These are phyloP conservation scores for Cirrhinus molitorella DNA, from an alignment of 2,797 vertebrate genomes.

Conservation along the genomic window DNA sequence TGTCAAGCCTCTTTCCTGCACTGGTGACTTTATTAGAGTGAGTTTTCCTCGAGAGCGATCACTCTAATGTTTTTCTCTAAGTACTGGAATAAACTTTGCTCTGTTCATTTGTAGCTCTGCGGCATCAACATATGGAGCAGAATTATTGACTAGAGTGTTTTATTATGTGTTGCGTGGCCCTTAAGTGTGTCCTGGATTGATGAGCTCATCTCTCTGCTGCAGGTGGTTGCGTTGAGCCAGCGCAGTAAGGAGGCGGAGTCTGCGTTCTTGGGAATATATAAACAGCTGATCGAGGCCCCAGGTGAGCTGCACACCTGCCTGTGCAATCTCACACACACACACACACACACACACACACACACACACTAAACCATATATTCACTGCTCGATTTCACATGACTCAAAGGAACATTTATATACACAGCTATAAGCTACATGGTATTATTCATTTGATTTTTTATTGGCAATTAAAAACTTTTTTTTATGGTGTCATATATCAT, in stretches of 20 bases:
- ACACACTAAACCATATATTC: slow-evolving; percentile 41
- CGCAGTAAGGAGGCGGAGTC: slow-evolving; percentile 98
- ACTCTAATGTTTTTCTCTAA: slow-evolving; percentile 33
- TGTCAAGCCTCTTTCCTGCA: background rate
- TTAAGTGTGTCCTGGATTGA: slow-evolving; percentile 37
- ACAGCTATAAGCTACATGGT: background rate
- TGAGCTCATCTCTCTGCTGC: slow-evolving; percentile 64
- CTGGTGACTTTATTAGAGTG: slow-evolving; percentile 21
- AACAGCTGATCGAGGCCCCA: slow-evolving; percentile 94
- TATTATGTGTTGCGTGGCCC: slow-evolving; percentile 35
- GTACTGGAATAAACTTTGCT: slow-evolving; percentile 27
- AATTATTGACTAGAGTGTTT: slow-evolving; percentile 35
- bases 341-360: slow-evolving; percentile 8
- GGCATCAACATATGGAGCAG: slow-evolving; percentile 35
- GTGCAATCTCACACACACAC: slow-evolving; percentile 1
- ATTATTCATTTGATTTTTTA: background rate
- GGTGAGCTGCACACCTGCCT: slow-evolving; percentile 83
- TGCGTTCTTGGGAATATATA: slow-evolving; percentile 95
- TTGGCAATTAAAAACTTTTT: background rate
- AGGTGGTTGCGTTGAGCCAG: slow-evolving; percentile 97
- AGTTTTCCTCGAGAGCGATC: slow-evolving; percentile 19
- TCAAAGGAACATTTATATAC: background rate
- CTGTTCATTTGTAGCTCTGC: slow-evolving; percentile 25
- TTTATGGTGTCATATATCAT: background rate
- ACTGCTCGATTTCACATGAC: background rate